Conservation (phyloP, 2,113 vertebrate species). For the Stictonetta naevosa region DNA sequence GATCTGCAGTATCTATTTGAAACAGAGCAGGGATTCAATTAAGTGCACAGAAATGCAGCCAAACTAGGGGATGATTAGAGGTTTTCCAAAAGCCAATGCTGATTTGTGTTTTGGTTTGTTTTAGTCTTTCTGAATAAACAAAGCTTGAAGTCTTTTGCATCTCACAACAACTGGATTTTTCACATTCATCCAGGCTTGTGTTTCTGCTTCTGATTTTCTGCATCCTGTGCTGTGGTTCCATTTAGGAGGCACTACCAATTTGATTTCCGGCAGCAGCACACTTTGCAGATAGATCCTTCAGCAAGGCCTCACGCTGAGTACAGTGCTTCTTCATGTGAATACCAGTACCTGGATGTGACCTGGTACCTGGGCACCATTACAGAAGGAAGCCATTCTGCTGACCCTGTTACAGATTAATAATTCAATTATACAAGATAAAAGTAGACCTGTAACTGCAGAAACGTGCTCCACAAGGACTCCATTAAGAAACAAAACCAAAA, state of each 20-base stretch:
- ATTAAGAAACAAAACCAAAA: neutral
- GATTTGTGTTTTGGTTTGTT: neutral
- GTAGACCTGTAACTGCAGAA: neutral
- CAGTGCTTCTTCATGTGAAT: neutral
- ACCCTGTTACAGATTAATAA: neutral
- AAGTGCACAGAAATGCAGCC: neutral
- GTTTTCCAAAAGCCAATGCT: neutral
- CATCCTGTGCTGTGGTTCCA: neutral
- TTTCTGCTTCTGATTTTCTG: neutral
- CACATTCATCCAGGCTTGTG: neutral
- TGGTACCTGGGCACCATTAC: neutral
- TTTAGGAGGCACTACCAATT: neutral
- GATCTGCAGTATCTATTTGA: neutral
- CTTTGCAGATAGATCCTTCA: neutral
- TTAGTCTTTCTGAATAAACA: neutral
- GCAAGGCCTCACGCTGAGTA: neutral
- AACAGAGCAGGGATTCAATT: neutral
- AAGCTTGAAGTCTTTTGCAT: neutral
- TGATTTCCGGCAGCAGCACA: neutral
- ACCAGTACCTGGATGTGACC: neutral
- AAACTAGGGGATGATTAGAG: neutral
- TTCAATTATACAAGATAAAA: neutral
- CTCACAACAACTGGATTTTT: neutral
- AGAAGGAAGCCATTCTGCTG: neutral
- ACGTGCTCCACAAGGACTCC: neutral